These are phyloP conservation scores for Troides oblongomaculatus DNA, from an alignment of 2,888 invertebrate genomes.

Conservation along the genomic window DNA sequence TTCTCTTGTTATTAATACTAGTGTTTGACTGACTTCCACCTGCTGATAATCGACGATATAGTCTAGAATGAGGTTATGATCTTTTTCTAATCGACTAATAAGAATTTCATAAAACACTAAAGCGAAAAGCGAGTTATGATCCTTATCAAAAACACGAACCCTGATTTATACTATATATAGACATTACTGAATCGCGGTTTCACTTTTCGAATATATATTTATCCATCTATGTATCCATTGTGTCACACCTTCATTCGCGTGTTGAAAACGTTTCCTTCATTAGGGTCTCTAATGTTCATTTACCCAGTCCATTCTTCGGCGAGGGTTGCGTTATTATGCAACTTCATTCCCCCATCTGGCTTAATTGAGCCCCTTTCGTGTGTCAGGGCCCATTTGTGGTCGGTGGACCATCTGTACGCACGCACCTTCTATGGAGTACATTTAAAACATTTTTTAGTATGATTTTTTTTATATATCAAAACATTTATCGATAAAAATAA, in stretches of 20 bases:
- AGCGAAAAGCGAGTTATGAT: no score
- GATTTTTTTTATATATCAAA: background rate
- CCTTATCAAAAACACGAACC: no score
- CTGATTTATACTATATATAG: no score
- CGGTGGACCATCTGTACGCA: background rate
- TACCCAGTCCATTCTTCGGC: background rate
- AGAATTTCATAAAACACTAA: no score
- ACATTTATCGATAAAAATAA: no score
- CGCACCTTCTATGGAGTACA: constrained; percentile 11
- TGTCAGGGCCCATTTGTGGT: constrained; percentile 37
- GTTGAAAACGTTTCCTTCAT: background rate
- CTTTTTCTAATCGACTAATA: no score
- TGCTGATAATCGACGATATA: no score
- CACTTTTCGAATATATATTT: no score
- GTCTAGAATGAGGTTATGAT: no score
- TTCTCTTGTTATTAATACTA: no score
- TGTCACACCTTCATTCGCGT: background rate
- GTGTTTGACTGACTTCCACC: no score
- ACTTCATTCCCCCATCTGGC: constrained; percentile 36
- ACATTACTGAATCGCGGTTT: no score
- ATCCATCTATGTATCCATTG: background rate
- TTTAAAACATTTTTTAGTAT: constrained; percentile 9
- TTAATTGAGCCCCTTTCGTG: constrained; percentile 33
- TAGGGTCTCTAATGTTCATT: background rate
- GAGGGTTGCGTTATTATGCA: constrained; percentile 18